Base-by-base conservation (phyloP, 2,888 invertebrate species). In the Cataglyphis albicans region DNA sequence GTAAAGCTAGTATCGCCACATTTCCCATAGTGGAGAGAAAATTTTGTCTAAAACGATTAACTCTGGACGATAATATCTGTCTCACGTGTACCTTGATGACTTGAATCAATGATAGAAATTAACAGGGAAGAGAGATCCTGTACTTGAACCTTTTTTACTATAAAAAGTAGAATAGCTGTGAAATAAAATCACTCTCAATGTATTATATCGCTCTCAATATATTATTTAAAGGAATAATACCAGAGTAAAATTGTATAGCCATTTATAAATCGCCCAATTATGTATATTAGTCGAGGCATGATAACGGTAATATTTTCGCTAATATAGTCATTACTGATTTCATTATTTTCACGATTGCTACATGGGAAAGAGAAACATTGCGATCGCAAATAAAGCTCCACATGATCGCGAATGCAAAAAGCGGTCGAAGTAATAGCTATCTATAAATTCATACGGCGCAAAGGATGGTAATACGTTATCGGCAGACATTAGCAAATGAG, bases 401-500 rank as follows among this genome's bases (percentile, higher is more conserved):
- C 38, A 70, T 59, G 44, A 72, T 59, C 72, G 18, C 32, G 35
- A 48, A 41, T 4, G 9, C 35, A 72, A 80, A 80, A 72, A 44
- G 44, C 72, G 18, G 18, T 12, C 57, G 32, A 59, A 72, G 57
- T 59, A 80, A 72, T 44, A 57, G 59, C 59, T 18, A 80, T 72
- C 78, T 72, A 80, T 80, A 72, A 80, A 80, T 80, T 72, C 44
- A 72, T 44, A 18, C 41, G 57, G 57, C 32, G 78, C 73, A 68
- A 80, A 59, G 59, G 21, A 80, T 59, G 35, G 78, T 35, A 59
- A 80, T 72, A 72, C 59, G 72, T 80, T 80, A 80, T 72, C 44
- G 72, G 78, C 35, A 44, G 72, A 80, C 78, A 80, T 80, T 80
- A 80, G 78, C 72, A 72, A 72, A 72, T 72, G 59, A 72, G 78